Evolutionary conservation across 2,888 invertebrate genomes (phyloP).

Genomic region (Catocala nupta): DNA sequence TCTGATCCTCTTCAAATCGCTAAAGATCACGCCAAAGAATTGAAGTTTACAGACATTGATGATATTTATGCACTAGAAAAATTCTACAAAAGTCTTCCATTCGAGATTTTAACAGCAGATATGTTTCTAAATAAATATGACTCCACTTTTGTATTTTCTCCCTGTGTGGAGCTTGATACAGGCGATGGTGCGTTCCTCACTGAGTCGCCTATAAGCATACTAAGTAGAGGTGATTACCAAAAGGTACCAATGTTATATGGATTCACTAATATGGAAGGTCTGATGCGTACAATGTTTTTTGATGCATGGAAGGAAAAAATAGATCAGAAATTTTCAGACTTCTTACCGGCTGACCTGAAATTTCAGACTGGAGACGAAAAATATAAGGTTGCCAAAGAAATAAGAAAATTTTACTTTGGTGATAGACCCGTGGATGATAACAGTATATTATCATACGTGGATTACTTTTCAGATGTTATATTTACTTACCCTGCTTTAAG

Average conservation of each 20-base stretch:
- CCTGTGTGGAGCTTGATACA: conserved; percentile 50
- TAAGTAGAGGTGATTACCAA: conserved; percentile 51
- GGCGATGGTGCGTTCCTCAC: conserved; percentile 50
- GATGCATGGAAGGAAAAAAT: conserved; percentile 9
- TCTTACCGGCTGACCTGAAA: conserved; percentile 46
- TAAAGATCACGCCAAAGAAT: conserved; percentile 49
- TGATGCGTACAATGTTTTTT: background rate
- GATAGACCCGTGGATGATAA: conserved; percentile 30
- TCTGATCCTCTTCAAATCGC: conserved; percentile 60
- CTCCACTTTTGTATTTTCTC: conserved; percentile 41
- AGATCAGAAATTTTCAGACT: conserved; percentile 52
- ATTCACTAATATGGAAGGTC: conserved; percentile 43
- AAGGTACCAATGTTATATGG: conserved; percentile 62
- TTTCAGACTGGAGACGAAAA: conserved; percentile 45
- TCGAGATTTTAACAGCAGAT: conserved; percentile 51
- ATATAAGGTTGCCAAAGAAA: conserved; percentile 32
- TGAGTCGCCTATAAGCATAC: conserved; percentile 56
- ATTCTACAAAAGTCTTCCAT: conserved; percentile 59
- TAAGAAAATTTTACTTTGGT: conserved; percentile 57
- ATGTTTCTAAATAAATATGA: conserved; percentile 45
- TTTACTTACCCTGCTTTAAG: conserved; percentile 49
- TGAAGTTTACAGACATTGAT: conserved; percentile 55
- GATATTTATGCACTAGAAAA: conserved; percentile 63
- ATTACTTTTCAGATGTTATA: conserved; percentile 64
- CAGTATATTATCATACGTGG: conserved; percentile 33